Evolutionary conservation across 2,888 invertebrate species (phyloP).

Genomic region (Drosophila borborema): DNA sequence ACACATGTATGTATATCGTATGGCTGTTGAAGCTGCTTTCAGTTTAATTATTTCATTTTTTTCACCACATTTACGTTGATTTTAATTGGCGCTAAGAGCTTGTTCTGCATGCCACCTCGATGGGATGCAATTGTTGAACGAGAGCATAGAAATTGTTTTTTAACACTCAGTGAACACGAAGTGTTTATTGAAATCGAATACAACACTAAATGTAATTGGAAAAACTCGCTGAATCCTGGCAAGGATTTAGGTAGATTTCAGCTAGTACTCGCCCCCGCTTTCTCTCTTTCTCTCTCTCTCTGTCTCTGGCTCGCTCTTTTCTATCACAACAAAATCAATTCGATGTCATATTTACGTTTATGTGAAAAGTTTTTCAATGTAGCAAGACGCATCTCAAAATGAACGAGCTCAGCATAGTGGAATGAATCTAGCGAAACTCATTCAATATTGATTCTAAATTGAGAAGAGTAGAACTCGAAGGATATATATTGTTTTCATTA

Average conservation of each 20-base stretch:
- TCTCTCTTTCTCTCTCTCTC: neutral
- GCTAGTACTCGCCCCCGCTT: neutral
- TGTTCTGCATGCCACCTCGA: constrained; percentile 15
- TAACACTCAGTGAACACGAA: neutral
- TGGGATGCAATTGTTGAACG: neutral
- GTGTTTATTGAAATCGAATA: constrained; percentile 25
- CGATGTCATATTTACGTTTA: constrained; percentile 74
- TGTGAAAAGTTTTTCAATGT: constrained; percentile 77
- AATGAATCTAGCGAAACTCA: constrained; percentile 8
- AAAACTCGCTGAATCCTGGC: constrained; percentile 41
- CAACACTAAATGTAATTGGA: constrained; percentile 47
- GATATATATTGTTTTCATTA: neutral
- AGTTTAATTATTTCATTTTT: neutral
- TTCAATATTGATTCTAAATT: neutral
- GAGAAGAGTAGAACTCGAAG: neutral
- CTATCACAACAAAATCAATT: constrained; percentile 70
- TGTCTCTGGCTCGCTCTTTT: neutral
- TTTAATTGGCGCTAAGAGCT: constrained; percentile 52
- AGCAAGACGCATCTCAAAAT: constrained; percentile 39
- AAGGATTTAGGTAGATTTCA: constrained; percentile 27
- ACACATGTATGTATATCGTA: neutral
- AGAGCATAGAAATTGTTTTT: constrained; percentile 9
- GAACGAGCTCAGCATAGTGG: constrained; percentile 30
- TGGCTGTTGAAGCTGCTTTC: neutral
- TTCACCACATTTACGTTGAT: constrained; percentile 12